Evolutionary conservation across 2,113 vertebrate genomes (phyloP), one percentile per base, ranked within the genome.

Genomic region (Rhinichthys klamathensis): DNA sequence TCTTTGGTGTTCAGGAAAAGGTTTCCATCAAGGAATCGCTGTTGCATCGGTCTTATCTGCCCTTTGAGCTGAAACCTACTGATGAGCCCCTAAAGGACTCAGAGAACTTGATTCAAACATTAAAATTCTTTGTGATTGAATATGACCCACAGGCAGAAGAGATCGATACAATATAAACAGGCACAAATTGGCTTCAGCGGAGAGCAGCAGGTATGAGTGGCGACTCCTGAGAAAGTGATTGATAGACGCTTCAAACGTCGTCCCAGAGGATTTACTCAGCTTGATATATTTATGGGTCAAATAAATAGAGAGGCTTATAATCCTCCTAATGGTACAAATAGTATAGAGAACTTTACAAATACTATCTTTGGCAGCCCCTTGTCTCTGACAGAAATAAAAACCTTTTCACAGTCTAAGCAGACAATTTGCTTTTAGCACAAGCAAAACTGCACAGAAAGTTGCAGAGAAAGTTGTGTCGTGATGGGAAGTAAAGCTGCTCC

Each of bases 71-170:
- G 15, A 79, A 27, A 41, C 27, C 75, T 16, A 41, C 32, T 41
- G 44, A 69, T 51, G 49, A 25, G 30, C 65, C 13, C 25, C 35
- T 81, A 81, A 27, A 58, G 25, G 67, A 16, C 15, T 16, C 60
- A 46, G 16, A 15, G 21, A 79, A 77, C 69, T 78, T 11, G 23
- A 72, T 80, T 76, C 27, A 63, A 63, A 46, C 41, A 49, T 54
- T 67, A 87, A 80, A 67, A 82, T 54, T 85, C 12, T 11, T 49
- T 80, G 67, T 80, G 87, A 88, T 72, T 81, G 86, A 41, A 54
- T 80, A 70, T 80, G 73, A 87, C 84, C 84, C 75, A 51, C 63
- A 84, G 77, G 79, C 75, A 88, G 46, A 76, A 82, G 21, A 32
- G 70, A 77, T 83, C 83, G 69, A 83, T 81, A 79, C 75, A 32